These are phyloP conservation scores for Anser brachyrhynchus DNA, from an alignment of 2,113 vertebrate genomes.

Conservation along the genomic window DNA sequence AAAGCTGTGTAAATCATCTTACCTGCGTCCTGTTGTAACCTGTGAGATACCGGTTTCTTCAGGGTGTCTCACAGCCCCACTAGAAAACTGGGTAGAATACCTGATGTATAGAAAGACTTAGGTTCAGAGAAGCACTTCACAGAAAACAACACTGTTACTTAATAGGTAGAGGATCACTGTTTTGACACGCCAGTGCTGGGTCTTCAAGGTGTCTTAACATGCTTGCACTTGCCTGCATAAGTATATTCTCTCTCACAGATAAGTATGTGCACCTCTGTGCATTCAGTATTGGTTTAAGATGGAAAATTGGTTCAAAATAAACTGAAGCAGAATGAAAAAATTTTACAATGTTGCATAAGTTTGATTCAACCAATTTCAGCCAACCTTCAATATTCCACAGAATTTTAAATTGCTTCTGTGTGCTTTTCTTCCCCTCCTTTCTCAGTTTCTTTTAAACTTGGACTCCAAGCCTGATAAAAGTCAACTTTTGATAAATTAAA, in stretches of 20 bases:
- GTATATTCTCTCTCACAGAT: not conserved
- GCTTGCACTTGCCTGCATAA: not conserved
- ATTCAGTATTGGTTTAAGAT: not conserved
- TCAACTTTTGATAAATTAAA: not conserved
- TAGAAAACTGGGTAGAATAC: not conserved
- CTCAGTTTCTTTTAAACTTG: not conserved
- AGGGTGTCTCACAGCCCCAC: not conserved
- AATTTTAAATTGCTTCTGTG: not conserved
- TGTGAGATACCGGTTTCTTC: not conserved
- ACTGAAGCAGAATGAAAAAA: not conserved
- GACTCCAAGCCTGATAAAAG: not conserved
- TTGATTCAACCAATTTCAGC: not conserved
- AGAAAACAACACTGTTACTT: not conserved
- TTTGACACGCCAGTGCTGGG: not conserved
- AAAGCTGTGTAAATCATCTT: not conserved
- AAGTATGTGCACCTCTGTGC: accelerated
- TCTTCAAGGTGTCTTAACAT: not conserved
- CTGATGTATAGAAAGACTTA: not conserved
- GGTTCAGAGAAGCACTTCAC: not conserved
- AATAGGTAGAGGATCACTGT: not conserved
- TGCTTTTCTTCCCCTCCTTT: not conserved
- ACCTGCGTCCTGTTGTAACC: not conserved
- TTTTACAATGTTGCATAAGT: not conserved
- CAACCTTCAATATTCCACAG: not conserved
- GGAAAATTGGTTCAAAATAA: not conserved